Evolutionary conservation across 1,140 invertebrate species (phyloP), one percentile per base, ranked within the genome.

Genomic region (Drosophila pallidifrons): DNA sequence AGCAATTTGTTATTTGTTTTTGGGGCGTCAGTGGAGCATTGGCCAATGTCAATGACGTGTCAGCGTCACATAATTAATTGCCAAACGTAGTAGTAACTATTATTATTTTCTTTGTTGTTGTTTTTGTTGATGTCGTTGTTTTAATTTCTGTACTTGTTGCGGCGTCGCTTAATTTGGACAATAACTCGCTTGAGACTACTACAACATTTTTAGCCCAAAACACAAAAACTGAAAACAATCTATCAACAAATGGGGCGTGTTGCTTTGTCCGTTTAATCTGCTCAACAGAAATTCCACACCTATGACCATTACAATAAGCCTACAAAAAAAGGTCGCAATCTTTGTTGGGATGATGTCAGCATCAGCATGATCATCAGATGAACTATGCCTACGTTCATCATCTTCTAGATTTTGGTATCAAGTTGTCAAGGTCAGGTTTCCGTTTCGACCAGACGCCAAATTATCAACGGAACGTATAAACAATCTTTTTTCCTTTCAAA

Each of bases 31-130:
- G 7, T 46, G n/a, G 55, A 55, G 51, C 72, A 57, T 57, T 68
- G 55, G 43, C 32, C 79, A 81, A 70, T 75, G 66, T 77, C 73
- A 77, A 67, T 77, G 76, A 65, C 73, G 54, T 82, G 82, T 73
- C 79, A 72, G 79, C 52, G 32, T 51, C 72, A 46, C 47, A 70
- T 71, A 75, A 75, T 75, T 70, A 63, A 75, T 75, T 51, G 20
- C 66, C 3, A 35, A 16, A 67, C 58, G 35, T 38, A 38, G 5
- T n/a, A 11, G n/a, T 43, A 6, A 35, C n/a, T 43, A 43, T 13
- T 43, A 38, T 38, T 38, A 8, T 38, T 38, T 5, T 7, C 7
- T 6, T 32, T 1, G 30, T 32, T 32, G 30, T 32, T 32, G 30
- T 6, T 32, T 0, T 32, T 32, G 30, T 32, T 32, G n/a, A n/a